Percentiles rank a stretch among this genome's conserved stretches.
These are phyloP conservation scores for Lasioglossum marginatum DNA, from an alignment of 2,888 invertebrate species.

Conservation along the genomic window DNA sequence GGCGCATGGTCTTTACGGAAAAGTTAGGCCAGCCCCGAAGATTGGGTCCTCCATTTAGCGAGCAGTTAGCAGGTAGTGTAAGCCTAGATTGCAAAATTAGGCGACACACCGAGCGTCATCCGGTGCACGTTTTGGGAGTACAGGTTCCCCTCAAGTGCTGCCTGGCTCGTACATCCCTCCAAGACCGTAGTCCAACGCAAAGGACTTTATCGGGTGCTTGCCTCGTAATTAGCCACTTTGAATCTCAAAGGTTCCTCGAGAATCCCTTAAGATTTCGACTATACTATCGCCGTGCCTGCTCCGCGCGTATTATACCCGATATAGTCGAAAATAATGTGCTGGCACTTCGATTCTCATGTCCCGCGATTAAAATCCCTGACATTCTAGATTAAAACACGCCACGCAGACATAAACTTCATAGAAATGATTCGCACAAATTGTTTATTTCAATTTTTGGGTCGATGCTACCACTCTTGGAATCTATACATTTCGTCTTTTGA, in stretches of 20 bases:
- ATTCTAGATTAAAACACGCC: background rate
- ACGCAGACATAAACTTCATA: background rate
- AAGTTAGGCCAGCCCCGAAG: slow-evolving; percentile 70
- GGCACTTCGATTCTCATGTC: background rate
- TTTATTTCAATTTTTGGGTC: background rate
- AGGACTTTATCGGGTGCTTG: slow-evolving; percentile 78
- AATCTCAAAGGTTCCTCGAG: slow-evolving; percentile 66
- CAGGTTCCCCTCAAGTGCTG: slow-evolving; percentile 73
- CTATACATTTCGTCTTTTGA: too few relatives aligned
- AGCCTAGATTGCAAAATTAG: slow-evolving; percentile 82
- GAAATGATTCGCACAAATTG: background rate
- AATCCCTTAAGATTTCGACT: slow-evolving; percentile 57
- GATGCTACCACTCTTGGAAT: too few relatives aligned
- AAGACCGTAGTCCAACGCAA: slow-evolving; percentile 72
- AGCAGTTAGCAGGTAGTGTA: slow-evolving; percentile 81
- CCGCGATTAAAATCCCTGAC: background rate
- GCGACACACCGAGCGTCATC: slow-evolving; percentile 73
- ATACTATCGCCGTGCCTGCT: slow-evolving; percentile 40
- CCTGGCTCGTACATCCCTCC: slow-evolving; percentile 72
- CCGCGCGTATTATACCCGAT: slow-evolving; percentile 18
- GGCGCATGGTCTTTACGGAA: slow-evolving; percentile 47
- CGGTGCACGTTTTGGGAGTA: slow-evolving; percentile 70
- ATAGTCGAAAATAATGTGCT: background rate
- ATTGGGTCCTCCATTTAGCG: slow-evolving; percentile 82
- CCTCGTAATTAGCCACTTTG: slow-evolving; percentile 75